Evolutionary conservation across 2,113 vertebrate genomes (phyloP), one percentile per base, ranked within the genome.

Genomic region (Poeciliopsis prolifica): DNA sequence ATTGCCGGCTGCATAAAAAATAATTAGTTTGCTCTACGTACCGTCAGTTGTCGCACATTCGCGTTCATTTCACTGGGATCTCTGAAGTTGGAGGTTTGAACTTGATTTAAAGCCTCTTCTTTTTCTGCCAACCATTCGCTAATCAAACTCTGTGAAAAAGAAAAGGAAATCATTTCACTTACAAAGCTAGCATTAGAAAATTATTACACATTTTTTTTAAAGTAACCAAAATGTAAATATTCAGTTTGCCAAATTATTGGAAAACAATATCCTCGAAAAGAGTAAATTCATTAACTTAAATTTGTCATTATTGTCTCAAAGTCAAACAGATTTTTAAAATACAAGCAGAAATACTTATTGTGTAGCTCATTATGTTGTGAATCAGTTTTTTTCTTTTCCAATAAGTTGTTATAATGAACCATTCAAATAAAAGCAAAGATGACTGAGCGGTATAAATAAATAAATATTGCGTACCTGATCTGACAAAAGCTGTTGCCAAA

Each of bases 401-500:
- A 28, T 3, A 15, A 26, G 31, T 37, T 13, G 33, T 60, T 33
- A 54, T 22, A 42, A 73, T 0, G 28, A 31, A 29, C n/a, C 4
- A 64, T 51, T 63, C 51, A 62, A 42, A 65, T 17, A 61, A 15
- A 24, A 24, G 1, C 15, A 65, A 24, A 15, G 8, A n/a, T 33
- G 31, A 42, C 12, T 29, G 24, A 22, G 17, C 5, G 19, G 14
- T 5, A 17, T 51, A 2, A 26, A 11, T 10, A 9, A 29, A 61
- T 28, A 61, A 42, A 30, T 65, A 69, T 82, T 42, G 44, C 40
- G n/a, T 77, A 98, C 98, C 96, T 99, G 98, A 70, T 99, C 97
- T 64, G 97, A 97, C 28, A 95, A 74, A 37, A 99, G 91, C 73
- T 97, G 96, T 65, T 98, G 96, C 98, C 98, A 99, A 26, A 97